Base-by-base conservation (phyloP, 2,888 invertebrate species). In the Pinctada fucata region DNA sequence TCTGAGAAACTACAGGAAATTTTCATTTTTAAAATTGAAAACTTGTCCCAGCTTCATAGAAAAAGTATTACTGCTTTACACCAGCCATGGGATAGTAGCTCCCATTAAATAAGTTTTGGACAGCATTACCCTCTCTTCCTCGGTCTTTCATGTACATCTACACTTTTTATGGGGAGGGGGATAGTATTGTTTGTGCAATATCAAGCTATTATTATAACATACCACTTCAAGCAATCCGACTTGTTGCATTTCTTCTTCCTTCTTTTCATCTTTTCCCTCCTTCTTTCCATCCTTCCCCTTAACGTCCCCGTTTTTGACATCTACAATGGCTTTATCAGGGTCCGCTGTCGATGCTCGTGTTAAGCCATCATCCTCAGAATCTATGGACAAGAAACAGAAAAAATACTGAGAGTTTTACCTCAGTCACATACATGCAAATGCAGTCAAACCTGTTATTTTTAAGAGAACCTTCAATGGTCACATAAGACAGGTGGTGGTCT, bases 351-450 rank as follows among this genome's bases (percentile, higher is more conserved):
- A 67, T 45, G 76, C 49, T n/a, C 72, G 72, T 48, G 68, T 45
- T 68, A 70, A 66, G 16, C 64, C 70, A 51, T 75, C 78, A 47
- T 69, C 75, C n/a, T 72, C 74, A 10, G 80, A 72, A 80, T 73
- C 75, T 76, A 68, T 48, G 13, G 58, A 58, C 8, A 31, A 31
- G 31, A 31, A 31, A 31, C 31, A 31, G 31, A 31, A 31, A 31
- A 31, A 31, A 31, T 31, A 31, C 31, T 31, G 31, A 31, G 31
- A 31, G 31, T 31, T 31, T 31, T 31, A 31, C 31, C 31, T 31
- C 31, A 1, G 31, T 31, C 31, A 31, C 31, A 31, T 31, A 31
- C 31, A 31, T 31, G 31, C 31, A 31, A 31, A 31, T 31, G 31
- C 31, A 31, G 31, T 31, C 31, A 31, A 31, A 31, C 31, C 31